These are phyloP conservation scores for Tridacna gigas DNA, from an alignment of 2,888 invertebrate genomes.

Conservation along the genomic window DNA sequence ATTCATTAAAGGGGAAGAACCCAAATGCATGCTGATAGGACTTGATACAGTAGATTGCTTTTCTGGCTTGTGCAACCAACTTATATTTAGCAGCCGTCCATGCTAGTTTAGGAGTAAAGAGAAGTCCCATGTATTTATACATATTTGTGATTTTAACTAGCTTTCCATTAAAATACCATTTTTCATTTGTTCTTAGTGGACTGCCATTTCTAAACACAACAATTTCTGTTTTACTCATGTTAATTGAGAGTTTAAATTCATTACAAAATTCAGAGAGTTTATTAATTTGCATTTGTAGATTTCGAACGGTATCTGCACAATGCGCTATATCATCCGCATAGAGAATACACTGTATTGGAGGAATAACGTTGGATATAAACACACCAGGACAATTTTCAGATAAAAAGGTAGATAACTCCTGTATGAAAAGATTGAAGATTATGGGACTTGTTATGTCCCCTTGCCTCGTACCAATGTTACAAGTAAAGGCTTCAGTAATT, in stretches of 20 bases:
- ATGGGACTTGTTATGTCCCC: neutral
- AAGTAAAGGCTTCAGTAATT: neutral
- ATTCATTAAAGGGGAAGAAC: neutral
- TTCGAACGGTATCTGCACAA: too few species aligned
- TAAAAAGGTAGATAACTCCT: conserved; percentile 7
- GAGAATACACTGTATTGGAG: neutral
- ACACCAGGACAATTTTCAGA: neutral
- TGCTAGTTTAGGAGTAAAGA: neutral
- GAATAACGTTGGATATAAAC: neutral
- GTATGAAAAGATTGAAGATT: neutral
- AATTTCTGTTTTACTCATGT: neutral
- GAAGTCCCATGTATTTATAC: neutral
- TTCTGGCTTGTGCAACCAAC: conserved; percentile 7
- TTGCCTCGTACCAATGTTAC: conserved; percentile 3
- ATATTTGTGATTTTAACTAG: neutral
- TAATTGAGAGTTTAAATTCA: neutral
- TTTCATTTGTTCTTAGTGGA: neutral
- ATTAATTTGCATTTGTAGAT: too few species aligned
- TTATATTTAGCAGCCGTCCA: conserved; percentile 2
- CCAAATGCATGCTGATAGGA: neutral
- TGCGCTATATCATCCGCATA: conserved; percentile 4
- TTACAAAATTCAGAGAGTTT: neutral
- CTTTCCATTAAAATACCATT: neutral
- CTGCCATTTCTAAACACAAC: neutral
- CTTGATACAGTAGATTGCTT: neutral